Percentiles rank a stretch among this genome's conserved stretches.
phyloP scores from a whole-genome alignment of 2,797 vertebrate species.

The Neosilurus hyrtlii region DNA sequence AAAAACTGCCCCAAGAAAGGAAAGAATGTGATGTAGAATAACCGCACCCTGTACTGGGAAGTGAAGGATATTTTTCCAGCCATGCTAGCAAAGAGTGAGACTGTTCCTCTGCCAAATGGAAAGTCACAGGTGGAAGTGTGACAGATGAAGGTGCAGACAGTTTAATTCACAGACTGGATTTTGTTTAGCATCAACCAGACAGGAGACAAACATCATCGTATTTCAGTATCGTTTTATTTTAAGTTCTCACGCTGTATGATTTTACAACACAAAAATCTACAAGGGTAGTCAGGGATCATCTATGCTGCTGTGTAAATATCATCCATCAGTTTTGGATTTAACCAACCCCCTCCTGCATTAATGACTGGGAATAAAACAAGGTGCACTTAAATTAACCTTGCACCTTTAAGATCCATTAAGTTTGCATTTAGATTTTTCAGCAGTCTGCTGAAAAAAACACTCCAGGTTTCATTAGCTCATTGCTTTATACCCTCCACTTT shows the following conservation, averaged over 20 bases:
- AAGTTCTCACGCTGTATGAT: constrained; percentile 21
- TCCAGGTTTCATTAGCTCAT: not conserved
- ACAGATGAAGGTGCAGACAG: constrained; percentile 30
- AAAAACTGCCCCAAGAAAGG: not conserved
- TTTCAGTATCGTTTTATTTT: not conserved
- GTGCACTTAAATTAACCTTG: not conserved
- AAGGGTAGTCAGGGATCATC: not conserved
- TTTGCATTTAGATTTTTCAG: not conserved
- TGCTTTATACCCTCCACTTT: not conserved
- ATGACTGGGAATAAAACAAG: not conserved
- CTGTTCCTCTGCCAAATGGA: constrained; percentile 43
- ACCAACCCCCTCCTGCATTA: not conserved
- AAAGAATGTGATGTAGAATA: not conserved
- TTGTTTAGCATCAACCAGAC: not conserved
- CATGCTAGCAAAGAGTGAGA: constrained; percentile 36
- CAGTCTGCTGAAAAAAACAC: not conserved
- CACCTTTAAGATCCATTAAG: constrained; percentile 8
- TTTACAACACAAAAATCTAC: not conserved
- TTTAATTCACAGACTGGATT: constrained; percentile 11
- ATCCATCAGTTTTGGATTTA: constrained; percentile 14
- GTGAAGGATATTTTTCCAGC: constrained; percentile 48
- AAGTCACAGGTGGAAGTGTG: constrained; percentile 45
- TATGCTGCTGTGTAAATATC: constrained; percentile 27
- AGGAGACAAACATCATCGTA: not conserved
- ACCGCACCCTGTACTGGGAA: constrained; percentile 2